Conservation (phyloP, 2,888 invertebrate genomes). For the Brachynemurus nebulosus region DNA sequence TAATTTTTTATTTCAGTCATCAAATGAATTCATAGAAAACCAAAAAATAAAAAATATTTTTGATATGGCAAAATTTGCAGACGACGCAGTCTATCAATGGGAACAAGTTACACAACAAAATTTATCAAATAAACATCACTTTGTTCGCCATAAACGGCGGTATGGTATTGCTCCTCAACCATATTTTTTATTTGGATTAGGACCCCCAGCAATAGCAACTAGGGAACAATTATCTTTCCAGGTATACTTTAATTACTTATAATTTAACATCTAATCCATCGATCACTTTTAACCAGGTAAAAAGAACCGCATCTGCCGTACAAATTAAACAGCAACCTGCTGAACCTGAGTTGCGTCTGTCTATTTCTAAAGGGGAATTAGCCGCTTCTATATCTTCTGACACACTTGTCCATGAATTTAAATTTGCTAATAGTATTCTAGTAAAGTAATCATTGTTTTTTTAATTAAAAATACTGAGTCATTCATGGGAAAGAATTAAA, state of each 20-base stretch:
- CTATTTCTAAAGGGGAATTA: conserved; percentile 33
- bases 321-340: conserved; percentile 27
- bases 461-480: too few relatives aligned
- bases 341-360: conserved; percentile 30
- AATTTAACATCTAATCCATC: not conserved
- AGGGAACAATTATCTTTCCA: conserved; percentile 34
- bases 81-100: conserved; percentile 25
- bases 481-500: too few relatives aligned
- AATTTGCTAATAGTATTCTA: not conserved
- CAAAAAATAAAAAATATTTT: too few relatives aligned
- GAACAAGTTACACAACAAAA: conserved; percentile 18
- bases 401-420: conserved; percentile 20
- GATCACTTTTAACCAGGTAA: conserved; percentile 21
- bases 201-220: conserved; percentile 33
- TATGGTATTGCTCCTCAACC: conserved; percentile 34
- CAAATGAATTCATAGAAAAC: too few relatives aligned
- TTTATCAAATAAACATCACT: not conserved
- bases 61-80: too few relatives aligned
- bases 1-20: too few relatives aligned
- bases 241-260: conserved; percentile 19
- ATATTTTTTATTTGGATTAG: conserved; percentile 35
- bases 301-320: conserved; percentile 33
- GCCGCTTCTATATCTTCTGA: conserved; percentile 33
- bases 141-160: conserved; percentile 28
- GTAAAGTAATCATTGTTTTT: not conserved